phyloP scores from a whole-genome alignment of 2,797 vertebrate species.

The Mus spretus region DNA sequence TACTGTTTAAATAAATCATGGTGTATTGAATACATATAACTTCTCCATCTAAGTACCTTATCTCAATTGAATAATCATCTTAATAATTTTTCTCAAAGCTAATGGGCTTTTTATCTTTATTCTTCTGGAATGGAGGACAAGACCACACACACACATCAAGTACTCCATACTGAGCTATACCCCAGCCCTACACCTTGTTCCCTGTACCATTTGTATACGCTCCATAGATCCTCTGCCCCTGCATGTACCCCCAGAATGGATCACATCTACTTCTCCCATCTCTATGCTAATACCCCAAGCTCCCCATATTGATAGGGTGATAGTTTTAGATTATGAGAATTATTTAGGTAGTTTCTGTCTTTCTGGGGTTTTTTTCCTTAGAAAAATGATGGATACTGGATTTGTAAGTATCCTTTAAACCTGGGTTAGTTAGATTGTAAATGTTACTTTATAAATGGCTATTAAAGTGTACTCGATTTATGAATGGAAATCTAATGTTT shows the following conservation, averaged over 20 bases:
- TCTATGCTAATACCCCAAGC: neutral
- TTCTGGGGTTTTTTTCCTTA: neutral
- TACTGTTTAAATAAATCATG: neutral
- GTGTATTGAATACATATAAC: neutral
- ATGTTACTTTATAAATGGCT: constrained; percentile 5
- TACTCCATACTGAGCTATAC: neutral
- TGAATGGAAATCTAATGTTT: constrained; percentile 18
- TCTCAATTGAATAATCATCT: neutral
- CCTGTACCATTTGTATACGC: neutral
- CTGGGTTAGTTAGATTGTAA: neutral
- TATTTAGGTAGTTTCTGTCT: neutral
- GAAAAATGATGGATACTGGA: constrained; percentile 7
- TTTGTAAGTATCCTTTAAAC: neutral
- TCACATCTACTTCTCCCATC: neutral
- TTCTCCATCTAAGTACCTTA: neutral
- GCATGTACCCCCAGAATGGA: neutral
- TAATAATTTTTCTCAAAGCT: constrained; percentile 16
- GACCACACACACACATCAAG: no score
- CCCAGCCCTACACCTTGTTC: neutral
- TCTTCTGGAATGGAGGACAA: neutral
- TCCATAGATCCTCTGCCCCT: neutral
- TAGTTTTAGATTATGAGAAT: constrained; percentile 29
- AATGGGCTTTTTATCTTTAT: neutral
- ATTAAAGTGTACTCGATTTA: constrained; percentile 36
- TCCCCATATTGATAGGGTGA: neutral